Base-by-base conservation (phyloP, 1,140 invertebrate species). In the Helicoverpa armigera region DNA sequence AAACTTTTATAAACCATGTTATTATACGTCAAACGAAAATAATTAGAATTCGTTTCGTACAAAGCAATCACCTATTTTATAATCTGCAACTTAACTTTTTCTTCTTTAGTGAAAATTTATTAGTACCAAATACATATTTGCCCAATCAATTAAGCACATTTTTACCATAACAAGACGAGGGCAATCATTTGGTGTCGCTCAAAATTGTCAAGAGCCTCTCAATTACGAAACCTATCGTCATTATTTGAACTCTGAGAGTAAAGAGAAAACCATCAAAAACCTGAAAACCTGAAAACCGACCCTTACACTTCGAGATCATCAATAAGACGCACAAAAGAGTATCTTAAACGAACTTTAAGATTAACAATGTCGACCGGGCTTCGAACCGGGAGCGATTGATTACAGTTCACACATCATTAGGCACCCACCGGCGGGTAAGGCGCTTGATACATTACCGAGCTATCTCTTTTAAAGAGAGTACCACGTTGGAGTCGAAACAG, bases 341-440 rank as follows among this genome's bases (percentile, higher is more conserved):
- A 79, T 79, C 54, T 77, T 77, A 65, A 70, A 70, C 60, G 61
- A 70, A 79, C 76, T 79, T 79, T 70, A 69, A 79, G 76, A 79
- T 79, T 79, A 79, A 72, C 76, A 69, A 78, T 78, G 75, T 61
- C 70, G 67, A 73, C 61, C 73, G 58, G 61, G 65, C 56, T 43
- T 82, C 65, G 53, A 63, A 56, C 77, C 61, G 31, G 54, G 18
- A 23, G 35, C 76, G 72, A 83, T 85, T 80, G 83, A 85, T 87
- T 85, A 83, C 81, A 54, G 78, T 82, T 87, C 79, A 83, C 85
- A 83, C 80, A 63, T 85, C 86, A 87, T 87, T 87, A 85, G 74
- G 80, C 83, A 70, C 61, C 72, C 75, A 78, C 72, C 81, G 74
- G 74, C 18, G 76, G 76, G 75, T 50, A 63, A 61, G 75, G 63